Evolutionary conservation across 2,797 vertebrate species (phyloP), one percentile per base, ranked within the genome.

Genomic region (Gallinago stenura): DNA sequence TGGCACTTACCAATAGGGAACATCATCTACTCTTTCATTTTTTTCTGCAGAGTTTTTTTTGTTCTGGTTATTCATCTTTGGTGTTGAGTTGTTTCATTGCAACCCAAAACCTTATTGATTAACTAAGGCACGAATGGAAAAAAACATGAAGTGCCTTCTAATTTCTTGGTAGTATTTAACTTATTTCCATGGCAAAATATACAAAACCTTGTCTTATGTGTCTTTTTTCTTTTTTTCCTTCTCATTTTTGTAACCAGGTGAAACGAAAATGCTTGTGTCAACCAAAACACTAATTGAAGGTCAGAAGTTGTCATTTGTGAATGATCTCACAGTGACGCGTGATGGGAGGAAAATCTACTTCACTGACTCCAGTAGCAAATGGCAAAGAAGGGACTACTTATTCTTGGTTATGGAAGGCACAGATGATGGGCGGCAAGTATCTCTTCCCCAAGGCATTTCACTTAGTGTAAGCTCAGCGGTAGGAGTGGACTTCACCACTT

Each of bases 301-400:
- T 68, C 98, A 99, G 91, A 99, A 98, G 76, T 61, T 99, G 97
- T 98, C 98, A 1, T 99, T 99, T 96, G 96, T 99, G 69, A 99
- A 99, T 8, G 99, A 99, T 83, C 98, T 99, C 81, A 97, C 99
- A 4, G 96, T 99, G 92, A 99, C 99, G 12, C 98, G 54, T 70
- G 99, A 99, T 35, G 99, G 99, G 16, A 99, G 98, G 91, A 99
- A 99, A 97, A 97, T 99, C 95, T 99, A 99, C 94, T 99, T 99
- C 97, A 99, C 99, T 0, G 99, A 99, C 96, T 99, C 99, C 81
- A 99, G 99, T 98, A 99, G 99, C 98, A 99, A 98, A 95, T 99
- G 99, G 99, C 99, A 99, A 96, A 99, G 99, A 90, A 97, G 97
- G 62, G 98, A 99, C 96, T 99, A 98, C 93, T 85, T 99, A 65